A percentile compares a stretch with the other conserved stretches of the same genome.
Conservation (phyloP, 2,113 vertebrate species). For the Sus scrofa region T2T-Sscrofa CM000818.6:119225001-119225500, state of each 20-base stretch:
- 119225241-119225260: background rate
- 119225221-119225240: background rate
- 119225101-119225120: conserved; percentile 20
- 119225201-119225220: conserved; percentile 48
- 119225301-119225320: background rate
- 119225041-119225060: conserved; percentile 1
- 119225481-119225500: background rate
- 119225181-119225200: conserved; percentile 51
- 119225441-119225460: background rate
- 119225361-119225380: background rate
- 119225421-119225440: background rate
- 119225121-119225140: conserved; percentile 44
- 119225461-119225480: background rate
- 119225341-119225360: background rate
- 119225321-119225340: background rate
- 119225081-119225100: conserved; percentile 17
- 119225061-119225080: background rate
- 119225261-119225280: no score
- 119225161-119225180: background rate
- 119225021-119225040: background rate
- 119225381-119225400: background rate
- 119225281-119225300: background rate
- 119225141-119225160: conserved; percentile 59
- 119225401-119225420: background rate
- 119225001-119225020: background rate